phyloP scores from a whole-genome alignment of 2,797 vertebrate species.

The Chiloscyllium punctatum region DNA sequence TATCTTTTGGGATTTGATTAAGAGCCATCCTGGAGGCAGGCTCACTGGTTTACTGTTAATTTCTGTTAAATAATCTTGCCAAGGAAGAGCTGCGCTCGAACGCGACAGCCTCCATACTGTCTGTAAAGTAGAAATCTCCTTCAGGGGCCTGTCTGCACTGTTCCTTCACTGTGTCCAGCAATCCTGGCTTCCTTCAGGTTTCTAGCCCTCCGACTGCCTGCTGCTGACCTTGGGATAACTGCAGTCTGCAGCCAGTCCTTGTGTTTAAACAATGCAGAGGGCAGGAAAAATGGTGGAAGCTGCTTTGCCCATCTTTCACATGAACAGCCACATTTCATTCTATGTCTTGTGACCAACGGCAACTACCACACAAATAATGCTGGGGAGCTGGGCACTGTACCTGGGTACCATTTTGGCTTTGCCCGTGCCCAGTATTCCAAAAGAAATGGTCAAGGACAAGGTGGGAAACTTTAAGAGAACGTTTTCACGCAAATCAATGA shows the following conservation, averaged over 20 bases:
- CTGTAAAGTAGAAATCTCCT: background rate
- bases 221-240: background rate
- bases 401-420: background rate
- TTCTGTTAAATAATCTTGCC: background rate
- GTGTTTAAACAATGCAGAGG: background rate
- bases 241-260: background rate
- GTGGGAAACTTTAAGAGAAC: background rate
- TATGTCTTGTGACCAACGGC: too few species aligned
- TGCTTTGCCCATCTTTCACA: background rate
- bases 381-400: too few species aligned
- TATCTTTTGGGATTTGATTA: background rate
- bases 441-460: background rate
- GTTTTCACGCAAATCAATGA: background rate
- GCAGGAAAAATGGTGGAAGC: background rate
- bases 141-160: background rate
- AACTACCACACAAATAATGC: too few species aligned
- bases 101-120: background rate
- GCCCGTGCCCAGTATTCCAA: background rate
- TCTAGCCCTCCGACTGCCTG: background rate
- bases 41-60: background rate
- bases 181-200: background rate
- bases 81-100: background rate
- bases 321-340: too few species aligned
- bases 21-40: background rate
- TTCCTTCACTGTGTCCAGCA: background rate